Evolutionary conservation across 2,888 invertebrate genomes (phyloP), one percentile per base, ranked within the genome.

Genomic region (Dolichomitus sp.): DNA sequence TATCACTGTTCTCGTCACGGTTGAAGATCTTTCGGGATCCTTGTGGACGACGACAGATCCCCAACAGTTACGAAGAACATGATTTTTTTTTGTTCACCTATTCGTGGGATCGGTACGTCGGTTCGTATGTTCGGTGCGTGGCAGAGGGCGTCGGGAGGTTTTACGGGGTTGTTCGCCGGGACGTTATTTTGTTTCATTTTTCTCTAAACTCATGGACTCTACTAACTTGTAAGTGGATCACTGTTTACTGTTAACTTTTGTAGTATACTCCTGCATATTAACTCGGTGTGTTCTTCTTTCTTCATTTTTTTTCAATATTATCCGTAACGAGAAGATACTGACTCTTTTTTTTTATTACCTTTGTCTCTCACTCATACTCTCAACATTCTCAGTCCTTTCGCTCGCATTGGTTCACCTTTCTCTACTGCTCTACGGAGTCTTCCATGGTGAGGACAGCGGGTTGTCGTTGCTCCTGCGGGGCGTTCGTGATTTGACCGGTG

Each of bases 341-440:
- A 50, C 80, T 61, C 79, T 66, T 54, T 72, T 54, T 74, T 40
- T 19, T 19, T 52, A 37, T 72, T 66, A 52, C 42, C 52, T 52
- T 69, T 33, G 52, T 65, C 61, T 77, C 33, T 77, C 76, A 61
- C 59, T 76, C 76, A 48, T 57, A 57, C 68, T 76, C 57, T 66
- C 50, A 40, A 65, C 42, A 65, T 42, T 45, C 66, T 61, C 61
- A 45, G 48, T 37, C 63, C 57, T 48, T 59, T 48, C 50, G 33
- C 68, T 59, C 68, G 37, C 42, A 27, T 54, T 68, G 14, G 33
- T 45, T 54, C 12, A 52, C 37, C 33, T 19, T 57, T 76, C 40
- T 90, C 88, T 92, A 92, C 92, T 93, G 93, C 90, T 93, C 93
- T 87, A 93, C 92, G 88, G 92, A 90, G 88, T 93, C 93, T 88